phyloP scores from a whole-genome alignment of 2,888 invertebrate species.

The Corythucha ciliata region DNA sequence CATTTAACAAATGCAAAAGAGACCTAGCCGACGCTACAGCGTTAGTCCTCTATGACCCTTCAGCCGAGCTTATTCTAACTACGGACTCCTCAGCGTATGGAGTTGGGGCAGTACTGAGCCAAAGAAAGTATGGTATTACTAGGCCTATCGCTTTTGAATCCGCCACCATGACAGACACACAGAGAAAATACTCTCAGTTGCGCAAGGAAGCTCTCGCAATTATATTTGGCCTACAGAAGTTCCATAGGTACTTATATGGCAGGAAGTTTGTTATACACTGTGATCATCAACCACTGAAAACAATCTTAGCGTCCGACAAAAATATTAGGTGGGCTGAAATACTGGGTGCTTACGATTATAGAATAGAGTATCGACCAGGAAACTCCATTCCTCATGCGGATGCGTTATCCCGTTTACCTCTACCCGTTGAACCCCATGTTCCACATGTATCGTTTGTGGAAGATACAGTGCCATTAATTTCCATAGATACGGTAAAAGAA shows the following conservation, averaged over 20 bases:
- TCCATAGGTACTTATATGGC: conserved; percentile 22
- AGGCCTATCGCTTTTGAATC: conserved; percentile 22
- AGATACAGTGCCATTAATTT: no score
- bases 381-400: background rate
- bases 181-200: conserved; percentile 23
- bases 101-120: conserved; percentile 26
- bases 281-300: conserved; percentile 10
- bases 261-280: background rate
- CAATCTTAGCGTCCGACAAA: conserved; percentile 1
- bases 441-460: no score
- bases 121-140: conserved; percentile 16
- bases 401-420: background rate
- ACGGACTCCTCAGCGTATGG: conserved; percentile 27
- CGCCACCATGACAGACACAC: conserved; percentile 17
- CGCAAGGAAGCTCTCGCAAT: conserved; percentile 18
- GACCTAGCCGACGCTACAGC: conserved; percentile 4
- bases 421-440: background rate
- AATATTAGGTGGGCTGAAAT: conserved; percentile 13
- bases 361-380: no score
- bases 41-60: conserved; percentile 25
- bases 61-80: conserved; percentile 19
- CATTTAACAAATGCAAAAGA: conserved; percentile 18
- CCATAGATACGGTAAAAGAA: no score
- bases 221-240: conserved; percentile 18
- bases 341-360: conserved; percentile 3